Base-by-base conservation (phyloP, 1,140 invertebrate species). In the Araneus ventricosus region DNA sequence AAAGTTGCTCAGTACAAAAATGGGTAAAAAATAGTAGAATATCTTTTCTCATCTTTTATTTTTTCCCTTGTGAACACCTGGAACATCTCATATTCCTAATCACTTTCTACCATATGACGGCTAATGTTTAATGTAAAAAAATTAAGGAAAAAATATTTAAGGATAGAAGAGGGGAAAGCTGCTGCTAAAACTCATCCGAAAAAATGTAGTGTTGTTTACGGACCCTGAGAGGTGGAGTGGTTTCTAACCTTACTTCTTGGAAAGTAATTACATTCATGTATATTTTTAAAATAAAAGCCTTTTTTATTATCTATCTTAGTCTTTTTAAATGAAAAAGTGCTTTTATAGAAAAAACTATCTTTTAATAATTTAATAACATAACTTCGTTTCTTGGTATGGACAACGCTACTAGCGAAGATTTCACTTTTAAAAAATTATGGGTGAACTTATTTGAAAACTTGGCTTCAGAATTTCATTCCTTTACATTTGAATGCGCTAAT, bases 11-110 rank as follows among this genome's bases (percentile, higher is more conserved):
- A 24, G 84, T 61, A 10, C 57, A 59, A 34, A 86, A 86, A 86
- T 86, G 84, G 24, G 84, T 61, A 86, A 86, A 59, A 86, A 86
- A 61, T 61, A n/a, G 30, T 20, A n/a, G 79, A 82, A 52, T 52
- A 30, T 22, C 4, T 39, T 63, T 87, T 87, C 24, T 27, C 52
- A 4, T 61, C 24, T n/a, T 85, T 57, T 27, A 39, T 37, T 84
- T 57, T 85, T 88, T 24, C 4, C 10, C 63, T 10, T 27, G 17
- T 24, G 57, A 88, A 63, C 59, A 88, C 61, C 85, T 88, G 85
- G 59, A 24, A 67, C 85, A 59, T 86, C 41, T 86, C 84, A 59
- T 88, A 88, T 67, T 88, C 52, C 85, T 88, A 88, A 88, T 88
- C 85, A 88, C 34, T 88, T 88, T 88, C 27, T n/a, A 39, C 79